phyloP scores from a whole-genome alignment of 2,888 invertebrate genomes.

The Neuroscelio doddi region DNA sequence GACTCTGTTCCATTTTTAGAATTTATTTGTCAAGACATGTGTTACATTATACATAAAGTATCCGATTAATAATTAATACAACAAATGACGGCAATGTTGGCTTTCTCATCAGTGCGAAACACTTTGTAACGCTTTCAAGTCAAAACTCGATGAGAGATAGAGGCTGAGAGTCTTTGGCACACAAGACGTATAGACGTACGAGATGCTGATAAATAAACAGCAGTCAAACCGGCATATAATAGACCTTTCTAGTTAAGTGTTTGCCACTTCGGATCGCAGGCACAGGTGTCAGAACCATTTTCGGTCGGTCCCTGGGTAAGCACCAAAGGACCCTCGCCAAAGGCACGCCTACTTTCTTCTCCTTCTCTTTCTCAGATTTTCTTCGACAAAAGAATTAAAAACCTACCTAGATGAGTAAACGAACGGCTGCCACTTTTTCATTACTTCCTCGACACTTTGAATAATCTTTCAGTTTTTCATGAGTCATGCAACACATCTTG shows the following conservation, averaged over 20 bases:
- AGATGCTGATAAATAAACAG: conserved; percentile 53
- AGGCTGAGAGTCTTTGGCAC: no score
- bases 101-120: no score
- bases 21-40: no score
- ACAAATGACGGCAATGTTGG: no score
- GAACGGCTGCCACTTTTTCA: conserved; percentile 2
- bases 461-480: no score
- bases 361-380: conserved; percentile 30
- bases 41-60: no score
- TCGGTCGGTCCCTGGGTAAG: conserved; percentile 16
- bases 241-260: conserved; percentile 65
- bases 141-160: no score
- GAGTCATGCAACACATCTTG: no score
- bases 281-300: conserved; percentile 58
- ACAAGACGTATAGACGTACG: conserved; percentile 10
- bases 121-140: no score
- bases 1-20: no score
- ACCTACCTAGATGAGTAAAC: conserved; percentile 46
- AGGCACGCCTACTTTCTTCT: conserved; percentile 17
- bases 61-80: no score
- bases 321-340: conserved; percentile 5
- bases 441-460: no score
- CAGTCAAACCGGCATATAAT: conserved; percentile 57
- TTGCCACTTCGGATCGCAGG: conserved; percentile 57
- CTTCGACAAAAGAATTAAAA: conserved; percentile 51